Conservation (phyloP, 2,113 vertebrate genomes). For the Callithrix jacchus region DNA sequence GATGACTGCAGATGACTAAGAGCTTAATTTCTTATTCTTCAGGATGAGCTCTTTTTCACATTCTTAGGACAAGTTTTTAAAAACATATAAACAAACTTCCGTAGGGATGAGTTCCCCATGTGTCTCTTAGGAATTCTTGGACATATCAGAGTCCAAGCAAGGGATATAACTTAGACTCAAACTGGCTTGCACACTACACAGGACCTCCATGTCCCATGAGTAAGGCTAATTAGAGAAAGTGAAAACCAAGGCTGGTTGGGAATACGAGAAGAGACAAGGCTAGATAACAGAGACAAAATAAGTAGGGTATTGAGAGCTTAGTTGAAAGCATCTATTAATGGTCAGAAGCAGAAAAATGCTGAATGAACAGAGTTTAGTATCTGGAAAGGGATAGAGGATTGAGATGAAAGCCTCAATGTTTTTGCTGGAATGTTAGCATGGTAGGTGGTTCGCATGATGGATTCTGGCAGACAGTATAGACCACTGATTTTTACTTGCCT, state of each 20-base stretch:
- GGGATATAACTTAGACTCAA: background rate
- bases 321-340: background rate
- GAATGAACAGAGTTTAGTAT: background rate
- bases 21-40: background rate
- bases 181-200: background rate
- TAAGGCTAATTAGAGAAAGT: background rate
- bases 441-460: background rate
- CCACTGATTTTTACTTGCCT: slow-evolving; percentile 51
- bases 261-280: background rate
- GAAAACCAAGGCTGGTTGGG: background rate
- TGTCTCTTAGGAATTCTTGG: background rate
- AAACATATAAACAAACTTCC: background rate
- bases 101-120: background rate
- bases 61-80: background rate
- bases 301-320: background rate
- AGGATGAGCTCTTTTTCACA: background rate
- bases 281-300: background rate
- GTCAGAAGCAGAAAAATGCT: background rate
- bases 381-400: background rate
- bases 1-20: background rate
- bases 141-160: background rate
- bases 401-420: background rate
- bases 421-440: background rate
- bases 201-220: background rate
- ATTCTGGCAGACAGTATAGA: background rate